phyloP scores from a whole-genome alignment of 2,888 invertebrate genomes.

The Leucophenga montana region DNA sequence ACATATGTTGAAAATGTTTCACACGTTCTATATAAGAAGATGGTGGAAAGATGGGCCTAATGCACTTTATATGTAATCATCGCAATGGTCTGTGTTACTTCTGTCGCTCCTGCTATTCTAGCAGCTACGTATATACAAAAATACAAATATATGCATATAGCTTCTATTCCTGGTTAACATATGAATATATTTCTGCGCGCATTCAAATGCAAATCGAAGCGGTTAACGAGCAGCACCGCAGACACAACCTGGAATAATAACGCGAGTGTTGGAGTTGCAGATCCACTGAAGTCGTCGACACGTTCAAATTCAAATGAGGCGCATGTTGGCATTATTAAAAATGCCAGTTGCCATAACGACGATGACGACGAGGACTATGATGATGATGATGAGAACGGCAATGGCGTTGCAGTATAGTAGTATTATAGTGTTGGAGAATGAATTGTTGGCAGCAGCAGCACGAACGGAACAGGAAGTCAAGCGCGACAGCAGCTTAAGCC shows the following conservation, averaged over 20 bases:
- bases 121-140: no score
- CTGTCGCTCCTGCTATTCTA: no score
- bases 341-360: constrained; percentile 1
- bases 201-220: constrained; percentile 11
- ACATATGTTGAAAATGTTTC: no score
- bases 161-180: no score
- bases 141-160: no score
- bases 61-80: no score
- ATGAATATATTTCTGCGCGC: background rate
- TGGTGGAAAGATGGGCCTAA: no score
- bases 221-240: background rate
- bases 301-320: constrained; percentile 11
- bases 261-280: constrained; percentile 28
- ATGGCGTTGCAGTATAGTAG: background rate
- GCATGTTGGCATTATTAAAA: constrained; percentile 1
- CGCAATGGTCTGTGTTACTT: no score
- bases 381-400: background rate
- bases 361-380: background rate
- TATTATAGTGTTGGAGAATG: background rate
- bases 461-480: background rate
- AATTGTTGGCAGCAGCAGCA: background rate
- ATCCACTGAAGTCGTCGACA: no score
- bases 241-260: background rate
- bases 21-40: no score
- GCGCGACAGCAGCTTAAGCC: background rate